These are phyloP conservation scores for Parotia lawesii DNA, from an alignment of 2,113 vertebrate genomes.

Conservation along the genomic window DNA sequence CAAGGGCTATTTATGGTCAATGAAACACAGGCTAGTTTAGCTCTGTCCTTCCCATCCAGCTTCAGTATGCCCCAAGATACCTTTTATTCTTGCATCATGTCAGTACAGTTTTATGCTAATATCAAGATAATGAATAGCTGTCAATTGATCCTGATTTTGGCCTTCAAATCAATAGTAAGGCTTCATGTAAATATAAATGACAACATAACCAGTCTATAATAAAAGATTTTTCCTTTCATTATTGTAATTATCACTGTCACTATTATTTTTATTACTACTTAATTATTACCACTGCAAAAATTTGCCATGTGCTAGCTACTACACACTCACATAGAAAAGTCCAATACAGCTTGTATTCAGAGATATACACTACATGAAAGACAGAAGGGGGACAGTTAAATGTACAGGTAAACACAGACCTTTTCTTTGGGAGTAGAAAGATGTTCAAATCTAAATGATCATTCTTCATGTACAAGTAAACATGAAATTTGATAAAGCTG, in stretches of 20 bases:
- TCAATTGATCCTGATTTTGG: constrained; percentile 6
- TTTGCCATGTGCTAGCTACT: not conserved
- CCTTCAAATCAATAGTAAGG: not conserved
- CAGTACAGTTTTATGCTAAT: constrained; percentile 14
- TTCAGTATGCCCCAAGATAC: not conserved
- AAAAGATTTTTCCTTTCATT: not conserved
- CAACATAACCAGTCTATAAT: not conserved
- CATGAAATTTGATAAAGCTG: not conserved
- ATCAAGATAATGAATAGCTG: constrained; percentile 18
- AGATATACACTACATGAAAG: not conserved
- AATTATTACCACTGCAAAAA: not conserved
- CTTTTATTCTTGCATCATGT: constrained; percentile 1
- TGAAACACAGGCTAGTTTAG: constrained; percentile 10
- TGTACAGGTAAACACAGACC: not conserved
- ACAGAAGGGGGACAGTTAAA: not conserved
- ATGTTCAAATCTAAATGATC: not conserved
- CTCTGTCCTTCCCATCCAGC: not conserved
- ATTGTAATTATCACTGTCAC: not conserved
- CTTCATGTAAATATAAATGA: not conserved
- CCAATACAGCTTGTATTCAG: not conserved
- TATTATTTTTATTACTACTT: not conserved
- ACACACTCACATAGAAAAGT: not conserved
- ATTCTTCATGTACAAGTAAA: not conserved
- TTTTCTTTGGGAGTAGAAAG: not conserved
- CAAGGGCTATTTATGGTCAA: not conserved